Evolutionary conservation across 2,113 vertebrate genomes (phyloP).

Genomic region (Triplophysa rosa): DNA sequence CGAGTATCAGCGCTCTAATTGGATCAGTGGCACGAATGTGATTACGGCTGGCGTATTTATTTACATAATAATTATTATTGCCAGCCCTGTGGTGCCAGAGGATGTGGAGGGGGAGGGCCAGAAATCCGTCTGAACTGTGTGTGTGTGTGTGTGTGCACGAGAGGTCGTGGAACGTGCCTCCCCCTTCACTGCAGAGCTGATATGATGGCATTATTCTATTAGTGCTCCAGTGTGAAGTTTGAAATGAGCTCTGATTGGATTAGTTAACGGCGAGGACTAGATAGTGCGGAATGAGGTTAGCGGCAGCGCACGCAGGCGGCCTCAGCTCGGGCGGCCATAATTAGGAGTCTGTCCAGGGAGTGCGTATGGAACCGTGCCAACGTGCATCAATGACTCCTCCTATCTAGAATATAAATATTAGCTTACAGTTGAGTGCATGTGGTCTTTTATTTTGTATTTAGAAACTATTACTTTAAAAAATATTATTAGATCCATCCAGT

Average conservation of each 20-base stretch:
- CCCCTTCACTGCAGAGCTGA: constrained; percentile 48
- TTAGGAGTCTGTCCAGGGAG: constrained; percentile 59
- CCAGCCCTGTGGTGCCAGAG: constrained; percentile 63
- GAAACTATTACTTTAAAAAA: not conserved
- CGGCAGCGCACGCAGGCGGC: constrained; percentile 54
- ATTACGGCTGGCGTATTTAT: constrained; percentile 83
- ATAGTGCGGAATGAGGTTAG: constrained; percentile 63
- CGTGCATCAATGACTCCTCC: constrained; percentile 40
- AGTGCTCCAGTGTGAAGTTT: constrained; percentile 64
- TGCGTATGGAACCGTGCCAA: constrained; percentile 55
- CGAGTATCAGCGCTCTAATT: constrained; percentile 76
- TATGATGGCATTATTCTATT: constrained; percentile 64
- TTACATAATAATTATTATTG: constrained; percentile 86
- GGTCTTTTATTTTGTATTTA: constrained; percentile 35
- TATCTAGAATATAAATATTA: constrained; percentile 41
- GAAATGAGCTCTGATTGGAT: constrained; percentile 64
- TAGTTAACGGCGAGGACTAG: constrained; percentile 65
- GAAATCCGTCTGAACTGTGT: constrained; percentile 46
- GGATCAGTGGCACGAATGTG: constrained; percentile 81
- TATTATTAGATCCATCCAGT: too few species aligned
- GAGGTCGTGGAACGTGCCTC: constrained; percentile 49
- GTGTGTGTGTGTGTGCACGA: constrained; percentile 29
- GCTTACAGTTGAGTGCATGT: constrained; percentile 11
- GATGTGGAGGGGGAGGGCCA: constrained; percentile 35
- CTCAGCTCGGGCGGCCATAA: constrained; percentile 53